Percentiles rank a stretch among this genome's conserved stretches.
phyloP scores from a whole-genome alignment of 2,888 invertebrate species.

The Lithophane ornitopus region DNA sequence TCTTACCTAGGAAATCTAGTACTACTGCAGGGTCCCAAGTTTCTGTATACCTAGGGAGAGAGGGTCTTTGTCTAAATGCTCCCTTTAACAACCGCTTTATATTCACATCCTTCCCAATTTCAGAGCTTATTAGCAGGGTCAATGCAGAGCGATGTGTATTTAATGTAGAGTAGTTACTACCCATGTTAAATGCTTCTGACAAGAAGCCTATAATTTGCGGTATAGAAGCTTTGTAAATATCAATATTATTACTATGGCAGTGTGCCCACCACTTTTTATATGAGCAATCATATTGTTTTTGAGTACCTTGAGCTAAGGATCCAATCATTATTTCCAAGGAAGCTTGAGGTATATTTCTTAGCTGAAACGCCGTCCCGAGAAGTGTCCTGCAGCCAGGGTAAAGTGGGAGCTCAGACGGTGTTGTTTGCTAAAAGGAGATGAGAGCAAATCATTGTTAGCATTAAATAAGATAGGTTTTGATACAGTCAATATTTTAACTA shows the following conservation, averaged over 20 bases:
- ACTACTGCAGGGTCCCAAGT: slow-evolving; percentile 13
- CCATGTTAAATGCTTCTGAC: neutral
- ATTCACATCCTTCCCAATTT: no score
- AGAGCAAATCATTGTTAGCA: neutral
- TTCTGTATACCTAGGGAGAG: slow-evolving; percentile 5
- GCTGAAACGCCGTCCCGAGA: neutral
- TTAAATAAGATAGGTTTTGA: slow-evolving; percentile 1
- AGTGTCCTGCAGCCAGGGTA: neutral
- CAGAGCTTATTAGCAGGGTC: no score
- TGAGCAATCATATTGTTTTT: neutral
- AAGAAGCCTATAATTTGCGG: neutral
- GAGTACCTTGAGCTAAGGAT: neutral
- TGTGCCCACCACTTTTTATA: neutral
- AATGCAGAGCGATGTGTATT: no score
- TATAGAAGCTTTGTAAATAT: neutral
- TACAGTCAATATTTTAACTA: slow-evolving; percentile 9
- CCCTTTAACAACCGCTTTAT: no score
- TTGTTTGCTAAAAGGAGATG: neutral
- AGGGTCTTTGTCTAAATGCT: no score
- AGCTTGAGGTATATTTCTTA: neutral
- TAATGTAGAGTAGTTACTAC: slow-evolving; percentile 2
- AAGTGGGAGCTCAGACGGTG: neutral
- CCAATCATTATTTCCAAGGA: neutral
- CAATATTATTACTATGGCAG: neutral
- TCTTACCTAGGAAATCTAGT: neutral